phyloP scores from a whole-genome alignment of 1,140 invertebrate species.

The Eufriesea mexicana region DNA sequence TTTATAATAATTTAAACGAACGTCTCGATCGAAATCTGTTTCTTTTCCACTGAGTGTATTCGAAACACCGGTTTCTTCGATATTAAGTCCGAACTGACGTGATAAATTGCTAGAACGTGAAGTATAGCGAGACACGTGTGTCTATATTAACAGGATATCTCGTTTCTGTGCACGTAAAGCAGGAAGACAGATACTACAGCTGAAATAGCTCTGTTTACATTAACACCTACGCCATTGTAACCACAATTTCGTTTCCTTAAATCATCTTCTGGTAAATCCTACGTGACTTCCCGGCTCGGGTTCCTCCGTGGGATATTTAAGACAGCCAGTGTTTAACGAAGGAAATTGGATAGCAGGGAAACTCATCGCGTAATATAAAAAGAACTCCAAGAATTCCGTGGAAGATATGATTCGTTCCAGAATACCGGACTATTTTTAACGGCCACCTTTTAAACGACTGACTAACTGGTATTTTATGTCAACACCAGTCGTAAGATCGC shows the following conservation, averaged over 20 bases:
- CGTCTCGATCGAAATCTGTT: too few relatives aligned
- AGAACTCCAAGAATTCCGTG: not conserved
- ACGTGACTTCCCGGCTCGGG: not conserved
- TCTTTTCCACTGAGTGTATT: too few relatives aligned
- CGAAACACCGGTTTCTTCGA: too few relatives aligned
- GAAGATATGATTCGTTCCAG: conserved; percentile 26
- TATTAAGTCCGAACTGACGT: too few relatives aligned
- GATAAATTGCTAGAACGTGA: not conserved
- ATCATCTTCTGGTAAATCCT: not conserved
- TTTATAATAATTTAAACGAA: too few relatives aligned
- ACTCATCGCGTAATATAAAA: not conserved
- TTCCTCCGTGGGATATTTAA: not conserved
- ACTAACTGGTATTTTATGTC: conserved; percentile 21
- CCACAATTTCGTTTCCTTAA: not conserved
- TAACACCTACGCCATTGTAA: not conserved
- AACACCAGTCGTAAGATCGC: not conserved
- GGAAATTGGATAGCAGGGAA: not conserved
- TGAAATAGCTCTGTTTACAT: not conserved
- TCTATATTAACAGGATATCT: too few relatives aligned
- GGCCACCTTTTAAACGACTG: conserved; percentile 17
- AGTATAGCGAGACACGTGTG: not conserved
- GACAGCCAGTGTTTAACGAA: not conserved
- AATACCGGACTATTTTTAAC: conserved; percentile 46
- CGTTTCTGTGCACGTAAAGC: not conserved
- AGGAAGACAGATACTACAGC: not conserved